Evolutionary conservation across 1,140 invertebrate species (phyloP).

Genomic region (Drosophila asahinai): DNA sequence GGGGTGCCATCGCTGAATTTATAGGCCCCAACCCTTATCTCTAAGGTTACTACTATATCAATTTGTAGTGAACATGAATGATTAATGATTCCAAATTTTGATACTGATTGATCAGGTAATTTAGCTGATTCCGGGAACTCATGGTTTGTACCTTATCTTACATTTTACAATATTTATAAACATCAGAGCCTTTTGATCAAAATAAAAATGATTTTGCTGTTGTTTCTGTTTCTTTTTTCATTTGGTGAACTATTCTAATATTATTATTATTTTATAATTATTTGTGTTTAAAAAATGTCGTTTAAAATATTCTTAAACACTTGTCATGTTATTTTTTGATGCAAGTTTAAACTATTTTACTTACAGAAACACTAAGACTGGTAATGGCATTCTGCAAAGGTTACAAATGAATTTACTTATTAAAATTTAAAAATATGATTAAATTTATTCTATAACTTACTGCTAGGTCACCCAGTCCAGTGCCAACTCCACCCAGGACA

Average conservation of each 20-base stretch:
- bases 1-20: not conserved
- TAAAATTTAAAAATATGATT: too few relatives aligned
- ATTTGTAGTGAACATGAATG: not conserved
- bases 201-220: not conserved
- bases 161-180: not conserved
- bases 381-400: constrained; percentile 42
- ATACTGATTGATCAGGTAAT: constrained; percentile 6
- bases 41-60: not conserved
- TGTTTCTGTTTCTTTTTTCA: not conserved
- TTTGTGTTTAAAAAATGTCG: too few relatives aligned
- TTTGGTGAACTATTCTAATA: not conserved
- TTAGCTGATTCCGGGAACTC: not conserved
- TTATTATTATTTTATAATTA: too few relatives aligned
- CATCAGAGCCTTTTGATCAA: too few relatives aligned
- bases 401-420: too few relatives aligned
- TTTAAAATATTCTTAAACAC: too few relatives aligned
- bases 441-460: constrained; percentile 12
- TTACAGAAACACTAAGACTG: constrained; percentile 41
- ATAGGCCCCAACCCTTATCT: not conserved
- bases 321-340: too few relatives aligned
- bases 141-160: not conserved
- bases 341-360: not conserved
- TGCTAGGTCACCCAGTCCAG: constrained; percentile 43
- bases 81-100: not conserved
- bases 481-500: constrained; percentile 35